phyloP scores from a whole-genome alignment of 1,140 invertebrate species.

The Camponotus vicinus region DNA sequence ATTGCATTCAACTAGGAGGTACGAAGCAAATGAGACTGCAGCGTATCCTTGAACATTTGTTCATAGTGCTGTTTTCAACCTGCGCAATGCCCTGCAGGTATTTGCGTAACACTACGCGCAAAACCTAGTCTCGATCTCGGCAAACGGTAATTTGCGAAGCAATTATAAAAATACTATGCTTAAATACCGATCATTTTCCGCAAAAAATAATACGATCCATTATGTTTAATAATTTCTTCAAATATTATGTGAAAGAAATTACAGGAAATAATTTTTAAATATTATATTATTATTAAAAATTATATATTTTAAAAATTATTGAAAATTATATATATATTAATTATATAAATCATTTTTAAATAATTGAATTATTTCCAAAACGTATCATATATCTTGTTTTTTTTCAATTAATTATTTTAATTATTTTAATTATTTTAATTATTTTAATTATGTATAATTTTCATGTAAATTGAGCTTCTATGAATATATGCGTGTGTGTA shows the following conservation, averaged over 20 bases:
- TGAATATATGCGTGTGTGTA: neutral
- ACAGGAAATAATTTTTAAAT: neutral
- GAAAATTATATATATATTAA: too few species aligned
- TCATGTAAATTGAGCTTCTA: constrained; percentile 6
- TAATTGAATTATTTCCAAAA: neutral
- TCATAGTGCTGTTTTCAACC: constrained; percentile 24
- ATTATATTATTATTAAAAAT: too few species aligned
- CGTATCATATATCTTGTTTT: neutral
- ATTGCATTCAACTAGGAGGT: neutral
- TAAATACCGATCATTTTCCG: neutral
- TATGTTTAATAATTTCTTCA: neutral
- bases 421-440: too few species aligned
- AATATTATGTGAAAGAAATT: neutral
- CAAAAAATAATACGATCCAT: neutral
- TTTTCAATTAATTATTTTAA: neutral
- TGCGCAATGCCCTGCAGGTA: constrained; percentile 35
- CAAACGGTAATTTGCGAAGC: neutral
- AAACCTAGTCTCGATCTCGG: constrained; percentile 10
- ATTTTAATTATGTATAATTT: constrained; percentile 10
- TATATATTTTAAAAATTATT: too few species aligned
- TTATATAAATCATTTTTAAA: too few species aligned
- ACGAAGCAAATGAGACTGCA: constrained; percentile 15
- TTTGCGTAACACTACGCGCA: constrained; percentile 31
- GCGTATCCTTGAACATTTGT: constrained; percentile 44
- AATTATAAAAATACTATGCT: constrained; percentile 7